Conservation (phyloP, 2,797 vertebrate genomes). For the Chrysocyon brachyurus region DNA sequence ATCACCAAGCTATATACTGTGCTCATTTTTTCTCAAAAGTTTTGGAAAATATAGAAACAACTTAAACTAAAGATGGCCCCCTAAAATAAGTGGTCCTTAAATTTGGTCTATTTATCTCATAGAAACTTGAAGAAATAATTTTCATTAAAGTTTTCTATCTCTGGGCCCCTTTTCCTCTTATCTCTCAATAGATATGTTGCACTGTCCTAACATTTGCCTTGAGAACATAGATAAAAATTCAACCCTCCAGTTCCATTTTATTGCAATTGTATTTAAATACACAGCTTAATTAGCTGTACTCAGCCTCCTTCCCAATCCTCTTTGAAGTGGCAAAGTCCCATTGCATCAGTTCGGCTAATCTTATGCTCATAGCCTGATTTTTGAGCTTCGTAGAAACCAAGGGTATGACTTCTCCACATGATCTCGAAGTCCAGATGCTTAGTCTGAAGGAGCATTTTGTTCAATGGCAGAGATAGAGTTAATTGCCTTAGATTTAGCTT, state of each 20-base stretch:
- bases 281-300: conserved; percentile 76
- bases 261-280: conserved; percentile 70
- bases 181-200: conserved; percentile 46
- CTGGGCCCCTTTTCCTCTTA: conserved; percentile 49
- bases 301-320: conserved; percentile 49
- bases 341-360: conserved; percentile 72
- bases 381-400: conserved; percentile 64
- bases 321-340: conserved; percentile 80
- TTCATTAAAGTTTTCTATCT: conserved; percentile 70
- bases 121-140: conserved; percentile 47
- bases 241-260: conserved; percentile 71
- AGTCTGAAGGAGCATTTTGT: background rate
- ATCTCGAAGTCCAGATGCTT: conserved; percentile 52
- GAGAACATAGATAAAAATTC: conserved; percentile 76
- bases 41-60: background rate
- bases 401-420: background rate
- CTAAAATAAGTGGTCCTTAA: background rate
- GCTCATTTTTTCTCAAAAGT: background rate
- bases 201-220: conserved; percentile 66
- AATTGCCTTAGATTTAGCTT: conserved; percentile 40
- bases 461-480: background rate
- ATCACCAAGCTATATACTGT: background rate
- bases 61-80: background rate
- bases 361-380: conserved; percentile 61
- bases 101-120: conserved; percentile 58